Evolutionary conservation across 2,888 invertebrate genomes (phyloP).

Genomic region (Mactromeris polynyma): DNA sequence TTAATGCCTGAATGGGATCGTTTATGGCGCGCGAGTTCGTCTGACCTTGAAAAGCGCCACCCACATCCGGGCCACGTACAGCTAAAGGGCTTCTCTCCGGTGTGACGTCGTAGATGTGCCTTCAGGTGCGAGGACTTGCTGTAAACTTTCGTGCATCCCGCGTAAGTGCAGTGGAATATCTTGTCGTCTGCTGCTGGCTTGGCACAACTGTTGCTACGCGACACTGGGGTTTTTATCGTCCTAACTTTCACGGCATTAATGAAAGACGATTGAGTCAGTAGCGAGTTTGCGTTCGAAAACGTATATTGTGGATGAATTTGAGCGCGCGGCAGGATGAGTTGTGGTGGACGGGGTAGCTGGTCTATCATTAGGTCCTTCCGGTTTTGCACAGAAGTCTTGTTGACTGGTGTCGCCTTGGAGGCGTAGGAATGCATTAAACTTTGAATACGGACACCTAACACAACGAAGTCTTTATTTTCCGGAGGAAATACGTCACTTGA

Average conservation of each 20-base stretch:
- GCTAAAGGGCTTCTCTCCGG: constrained; percentile 90
- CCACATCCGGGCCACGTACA: constrained; percentile 92
- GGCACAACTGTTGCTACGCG: constrained; percentile 51
- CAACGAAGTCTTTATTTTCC: constrained; percentile 82
- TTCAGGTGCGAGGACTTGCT: constrained; percentile 99
- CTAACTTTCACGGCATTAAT: constrained; percentile 74
- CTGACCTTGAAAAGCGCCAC: constrained; percentile 97
- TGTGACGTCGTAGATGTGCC: constrained; percentile 97
- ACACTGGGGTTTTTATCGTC: constrained; percentile 68
- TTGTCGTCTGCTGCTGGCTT: constrained; percentile 85
- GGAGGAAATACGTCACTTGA: constrained; percentile 67
- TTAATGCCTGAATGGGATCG: constrained; percentile 98
- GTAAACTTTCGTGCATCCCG: constrained; percentile 95
- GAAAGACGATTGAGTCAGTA: constrained; percentile 73
- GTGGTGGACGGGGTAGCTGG: constrained; percentile 70
- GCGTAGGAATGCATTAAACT: constrained; percentile 83
- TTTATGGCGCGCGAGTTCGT: constrained; percentile 96
- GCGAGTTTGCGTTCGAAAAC: constrained; percentile 70
- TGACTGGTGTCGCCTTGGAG: constrained; percentile 65
- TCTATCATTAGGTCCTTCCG: constrained; percentile 72
- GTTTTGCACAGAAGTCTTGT: constrained; percentile 18
- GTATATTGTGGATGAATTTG: constrained; percentile 43
- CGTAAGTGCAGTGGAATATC: constrained; percentile 90
- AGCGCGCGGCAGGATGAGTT: constrained; percentile 58
- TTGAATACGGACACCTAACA: constrained; percentile 86